These are phyloP conservation scores for Sceliomorpha sp. DNA, from an alignment of 2,888 invertebrate genomes.

Conservation along the genomic window DNA sequence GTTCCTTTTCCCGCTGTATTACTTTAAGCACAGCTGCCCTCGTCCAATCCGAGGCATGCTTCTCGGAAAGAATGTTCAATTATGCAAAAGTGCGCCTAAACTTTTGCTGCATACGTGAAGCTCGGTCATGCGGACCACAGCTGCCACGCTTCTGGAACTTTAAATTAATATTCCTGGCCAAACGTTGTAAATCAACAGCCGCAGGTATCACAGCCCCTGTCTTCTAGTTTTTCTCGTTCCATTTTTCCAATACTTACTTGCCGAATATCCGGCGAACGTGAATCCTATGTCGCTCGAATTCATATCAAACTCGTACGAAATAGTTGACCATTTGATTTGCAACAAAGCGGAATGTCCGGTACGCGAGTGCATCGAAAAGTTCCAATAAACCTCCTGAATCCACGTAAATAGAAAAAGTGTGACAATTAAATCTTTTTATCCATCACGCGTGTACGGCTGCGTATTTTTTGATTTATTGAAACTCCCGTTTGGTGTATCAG, in stretches of 20 bases:
- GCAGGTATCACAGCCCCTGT: slow-evolving; percentile 41
- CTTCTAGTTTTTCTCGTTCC: slow-evolving; percentile 32
- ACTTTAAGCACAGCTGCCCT: slow-evolving; percentile 50
- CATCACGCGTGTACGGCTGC: too few species aligned
- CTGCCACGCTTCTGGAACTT: slow-evolving; percentile 64
- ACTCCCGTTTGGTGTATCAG: too few species aligned
- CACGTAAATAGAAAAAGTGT: too few species aligned
- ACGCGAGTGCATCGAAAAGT: too few species aligned
- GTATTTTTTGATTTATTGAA: too few species aligned
- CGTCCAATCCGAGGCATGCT: slow-evolving; percentile 54
- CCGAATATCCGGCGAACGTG: slow-evolving; percentile 16
- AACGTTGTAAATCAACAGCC: slow-evolving; percentile 72
- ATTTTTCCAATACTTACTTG: slow-evolving; percentile 20
- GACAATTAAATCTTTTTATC: too few species aligned
- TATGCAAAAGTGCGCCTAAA: slow-evolving; percentile 72
- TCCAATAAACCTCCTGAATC: too few species aligned
- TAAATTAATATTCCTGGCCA: slow-evolving; percentile 74
- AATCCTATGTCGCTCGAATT: slow-evolving; percentile 9
- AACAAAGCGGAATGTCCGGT: too few species aligned
- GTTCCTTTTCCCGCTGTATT: slow-evolving; percentile 44
- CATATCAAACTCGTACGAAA: slow-evolving; percentile 29
- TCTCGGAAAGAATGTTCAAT: slow-evolving; percentile 72
- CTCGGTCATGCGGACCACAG: slow-evolving; percentile 54
- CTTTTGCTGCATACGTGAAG: slow-evolving; percentile 60
- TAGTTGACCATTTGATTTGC: too few species aligned